Conservation (phyloP, 2,888 invertebrate genomes). For the Tridacna gigas region DNA sequence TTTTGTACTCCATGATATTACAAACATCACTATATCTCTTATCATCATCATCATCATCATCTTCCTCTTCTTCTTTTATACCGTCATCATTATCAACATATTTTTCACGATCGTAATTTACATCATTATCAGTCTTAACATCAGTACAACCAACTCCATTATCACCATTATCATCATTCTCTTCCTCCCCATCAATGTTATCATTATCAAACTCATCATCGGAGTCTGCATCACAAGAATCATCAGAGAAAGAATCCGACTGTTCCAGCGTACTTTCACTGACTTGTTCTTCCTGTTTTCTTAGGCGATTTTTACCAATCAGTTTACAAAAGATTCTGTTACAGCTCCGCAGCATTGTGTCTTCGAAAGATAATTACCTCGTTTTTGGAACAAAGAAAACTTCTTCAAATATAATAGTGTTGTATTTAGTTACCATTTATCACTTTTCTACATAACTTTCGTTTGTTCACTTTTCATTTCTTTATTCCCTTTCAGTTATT, state of each 20-base stretch:
- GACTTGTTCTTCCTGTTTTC: conserved; percentile 5
- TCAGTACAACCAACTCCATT: not conserved
- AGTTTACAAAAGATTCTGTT: conserved; percentile 21
- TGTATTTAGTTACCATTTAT: too few relatives aligned
- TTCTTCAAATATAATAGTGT: too few relatives aligned
- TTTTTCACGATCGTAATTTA: not conserved
- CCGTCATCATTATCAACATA: not conserved
- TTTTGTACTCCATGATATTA: not conserved
- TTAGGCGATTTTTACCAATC: conserved; percentile 7
- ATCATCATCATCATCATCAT: not conserved
- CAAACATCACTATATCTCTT: not conserved
- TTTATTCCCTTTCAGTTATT: too few relatives aligned
- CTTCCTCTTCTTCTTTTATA: not conserved
- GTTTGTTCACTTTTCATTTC: too few relatives aligned
- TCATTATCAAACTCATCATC: conserved; percentile 20
- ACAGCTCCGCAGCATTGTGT: conserved; percentile 17
- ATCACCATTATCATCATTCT: not conserved
- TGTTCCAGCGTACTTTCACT: conserved; percentile 10
- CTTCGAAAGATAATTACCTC: not conserved
- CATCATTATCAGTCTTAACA: not conserved
- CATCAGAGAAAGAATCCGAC: conserved; percentile 11
- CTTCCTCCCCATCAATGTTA: not conserved
- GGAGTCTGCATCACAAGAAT: not conserved
- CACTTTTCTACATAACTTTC: too few relatives aligned
- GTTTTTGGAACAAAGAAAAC: too few relatives aligned